Conservation (phyloP, 2,113 vertebrate genomes). For the Eptesicus fuscus region DNA sequence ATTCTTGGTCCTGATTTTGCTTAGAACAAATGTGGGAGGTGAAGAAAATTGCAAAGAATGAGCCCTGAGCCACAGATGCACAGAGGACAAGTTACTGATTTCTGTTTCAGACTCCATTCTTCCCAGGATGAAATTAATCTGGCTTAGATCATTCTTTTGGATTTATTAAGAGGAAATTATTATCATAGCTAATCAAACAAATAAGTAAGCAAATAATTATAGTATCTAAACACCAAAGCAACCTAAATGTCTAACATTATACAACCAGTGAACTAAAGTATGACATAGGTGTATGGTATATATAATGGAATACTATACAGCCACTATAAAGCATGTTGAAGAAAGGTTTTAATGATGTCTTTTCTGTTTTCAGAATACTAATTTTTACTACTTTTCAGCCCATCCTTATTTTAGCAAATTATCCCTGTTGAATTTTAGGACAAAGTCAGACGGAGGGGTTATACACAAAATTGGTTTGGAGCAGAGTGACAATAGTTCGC, state of each 20-base stretch:
- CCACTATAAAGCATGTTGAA: neutral
- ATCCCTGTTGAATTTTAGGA: neutral
- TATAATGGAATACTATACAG: neutral
- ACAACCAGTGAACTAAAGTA: neutral
- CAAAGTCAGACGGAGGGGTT: neutral
- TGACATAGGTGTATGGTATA: neutral
- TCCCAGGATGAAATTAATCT: neutral
- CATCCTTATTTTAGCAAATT: neutral
- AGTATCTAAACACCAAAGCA: neutral
- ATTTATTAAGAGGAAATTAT: neutral
- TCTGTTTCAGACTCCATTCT: neutral
- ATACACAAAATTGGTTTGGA: neutral
- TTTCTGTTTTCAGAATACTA: neutral
- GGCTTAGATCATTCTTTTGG: neutral
- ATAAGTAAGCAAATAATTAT: neutral
- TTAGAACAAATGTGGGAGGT: neutral
- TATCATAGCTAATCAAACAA: neutral
- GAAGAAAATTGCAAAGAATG: neutral
- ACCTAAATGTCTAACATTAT: neutral
- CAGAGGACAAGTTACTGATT: accelerated
- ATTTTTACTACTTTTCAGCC: neutral
- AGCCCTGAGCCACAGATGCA: neutral
- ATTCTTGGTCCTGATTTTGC: neutral
- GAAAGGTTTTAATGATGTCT: neutral
- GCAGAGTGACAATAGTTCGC: neutral